A percentile compares a stretch with the other conserved stretches of the same genome.
Evolutionary conservation across 2,888 invertebrate genomes (phyloP).

Genomic region (Cephus nigrinus): DNA sequence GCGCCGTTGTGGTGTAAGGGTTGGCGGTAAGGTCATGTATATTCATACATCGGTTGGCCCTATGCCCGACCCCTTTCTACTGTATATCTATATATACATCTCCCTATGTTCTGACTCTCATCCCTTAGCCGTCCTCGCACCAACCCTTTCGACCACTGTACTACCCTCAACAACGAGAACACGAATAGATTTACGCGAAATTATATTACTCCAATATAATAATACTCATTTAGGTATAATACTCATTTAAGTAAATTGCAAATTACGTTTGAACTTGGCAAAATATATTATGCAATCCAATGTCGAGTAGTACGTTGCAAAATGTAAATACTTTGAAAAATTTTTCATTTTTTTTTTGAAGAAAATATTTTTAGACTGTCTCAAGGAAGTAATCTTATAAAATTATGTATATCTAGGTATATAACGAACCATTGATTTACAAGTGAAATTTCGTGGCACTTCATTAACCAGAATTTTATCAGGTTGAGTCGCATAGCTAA

Average conservation of each 20-base stretch:
- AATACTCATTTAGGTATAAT: neutral
- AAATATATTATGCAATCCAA: neutral
- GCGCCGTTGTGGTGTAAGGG: conserved; percentile 64
- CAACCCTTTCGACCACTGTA: conserved; percentile 7
- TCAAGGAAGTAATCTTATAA: neutral
- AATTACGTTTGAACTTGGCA: neutral
- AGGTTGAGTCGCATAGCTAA: conserved; percentile 60
- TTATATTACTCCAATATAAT: neutral
- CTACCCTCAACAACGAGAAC: conserved; percentile 51
- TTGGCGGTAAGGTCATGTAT: conserved; percentile 65
- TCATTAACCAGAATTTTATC: conserved; percentile 62
- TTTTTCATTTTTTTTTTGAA: neutral
- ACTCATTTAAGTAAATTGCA: neutral
- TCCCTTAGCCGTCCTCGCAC: conserved; percentile 20
- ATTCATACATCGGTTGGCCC: conserved; percentile 62
- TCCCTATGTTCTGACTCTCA: conserved; percentile 49
- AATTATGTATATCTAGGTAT: conserved; percentile 53
- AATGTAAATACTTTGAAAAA: neutral
- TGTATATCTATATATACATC: conserved; percentile 53
- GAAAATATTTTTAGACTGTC: neutral
- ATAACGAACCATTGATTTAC: conserved; percentile 63
- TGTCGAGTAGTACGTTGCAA: neutral
- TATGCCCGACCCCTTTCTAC: conserved; percentile 38
- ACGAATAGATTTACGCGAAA: conserved; percentile 55
- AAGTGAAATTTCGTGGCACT: conserved; percentile 61